These are phyloP conservation scores for Phortica okadai DNA, from an alignment of 2,888 invertebrate genomes.

Conservation along the genomic window DNA sequence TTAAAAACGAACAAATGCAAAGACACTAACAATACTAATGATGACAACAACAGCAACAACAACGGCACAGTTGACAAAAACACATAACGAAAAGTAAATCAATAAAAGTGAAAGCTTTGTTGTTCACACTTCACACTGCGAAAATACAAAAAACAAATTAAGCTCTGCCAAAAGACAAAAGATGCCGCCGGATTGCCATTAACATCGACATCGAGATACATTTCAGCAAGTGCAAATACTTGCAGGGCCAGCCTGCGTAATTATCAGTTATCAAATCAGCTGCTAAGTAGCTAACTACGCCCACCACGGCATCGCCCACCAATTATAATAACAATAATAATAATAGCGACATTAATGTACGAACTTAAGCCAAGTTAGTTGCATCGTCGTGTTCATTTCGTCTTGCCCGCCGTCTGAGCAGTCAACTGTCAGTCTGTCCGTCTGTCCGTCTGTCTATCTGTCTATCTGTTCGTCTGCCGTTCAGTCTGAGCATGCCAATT, in stretches of 20 bases:
- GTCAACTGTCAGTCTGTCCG: constrained; percentile 18
- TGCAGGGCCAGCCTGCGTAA: background rate
- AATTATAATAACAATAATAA: background rate
- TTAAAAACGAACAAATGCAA: constrained; percentile 20
- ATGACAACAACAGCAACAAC: constrained; percentile 11
- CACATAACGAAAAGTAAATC: constrained; percentile 38
- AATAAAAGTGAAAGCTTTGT: constrained; percentile 59
- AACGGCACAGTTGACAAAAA: background rate
- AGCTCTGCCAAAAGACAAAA: background rate
- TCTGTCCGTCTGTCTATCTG: constrained; percentile 28
- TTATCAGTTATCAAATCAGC: background rate
- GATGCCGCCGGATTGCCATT: background rate
- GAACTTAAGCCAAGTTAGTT: background rate
- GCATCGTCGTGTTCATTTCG: background rate
- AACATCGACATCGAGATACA: background rate
- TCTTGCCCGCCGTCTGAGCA: background rate
- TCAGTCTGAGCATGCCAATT: constrained; percentile 4
- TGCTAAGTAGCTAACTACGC: background rate
- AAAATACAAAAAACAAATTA: constrained; percentile 8
- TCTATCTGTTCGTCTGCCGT: constrained; percentile 16
- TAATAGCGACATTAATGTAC: background rate
- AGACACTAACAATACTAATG: background rate
- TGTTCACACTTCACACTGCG: background rate
- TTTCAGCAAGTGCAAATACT: constrained; percentile 2
- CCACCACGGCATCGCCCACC: background rate